Percentiles rank a stretch among this genome's conserved stretches.
Evolutionary conservation across 2,888 invertebrate species (phyloP).

Genomic region (Lochmaea crataegi): DNA sequence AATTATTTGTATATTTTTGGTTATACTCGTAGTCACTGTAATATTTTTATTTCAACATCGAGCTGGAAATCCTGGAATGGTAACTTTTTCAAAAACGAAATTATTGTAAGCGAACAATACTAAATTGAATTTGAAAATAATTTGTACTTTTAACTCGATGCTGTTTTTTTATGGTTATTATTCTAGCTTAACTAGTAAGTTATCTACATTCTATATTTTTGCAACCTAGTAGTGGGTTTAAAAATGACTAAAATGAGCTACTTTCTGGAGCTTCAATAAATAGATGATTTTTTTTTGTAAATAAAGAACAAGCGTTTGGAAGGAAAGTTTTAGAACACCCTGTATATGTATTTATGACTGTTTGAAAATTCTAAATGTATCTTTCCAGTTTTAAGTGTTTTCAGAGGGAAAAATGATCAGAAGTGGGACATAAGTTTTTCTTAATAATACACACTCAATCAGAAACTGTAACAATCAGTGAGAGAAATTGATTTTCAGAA

Average conservation of each 20-base stretch:
- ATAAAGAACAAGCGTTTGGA: not conserved
- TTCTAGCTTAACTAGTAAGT: slow-evolving; percentile 9
- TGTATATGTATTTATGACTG: not conserved
- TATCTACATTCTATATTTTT: not conserved
- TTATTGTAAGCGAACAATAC: too few relatives aligned
- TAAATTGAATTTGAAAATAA: not conserved
- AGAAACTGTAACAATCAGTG: too few relatives aligned
- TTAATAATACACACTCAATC: too few relatives aligned
- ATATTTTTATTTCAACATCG: not conserved
- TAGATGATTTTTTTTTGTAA: not conserved
- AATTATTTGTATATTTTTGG: not conserved
- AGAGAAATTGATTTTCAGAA: too few relatives aligned
- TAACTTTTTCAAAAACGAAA: not conserved
- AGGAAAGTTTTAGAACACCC: not conserved
- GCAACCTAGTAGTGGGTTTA: not conserved
- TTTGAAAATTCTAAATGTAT: too few relatives aligned
- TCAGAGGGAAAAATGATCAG: not conserved
- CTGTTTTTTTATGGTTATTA: slow-evolving; percentile 6
- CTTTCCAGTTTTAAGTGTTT: not conserved
- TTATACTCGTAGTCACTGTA: not conserved
- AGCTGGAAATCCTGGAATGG: not conserved
- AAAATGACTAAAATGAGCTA: not conserved
- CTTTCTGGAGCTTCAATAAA: not conserved
- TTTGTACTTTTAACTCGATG: not conserved
- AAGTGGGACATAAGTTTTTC: too few relatives aligned